Conservation (phyloP, 2,797 vertebrate species). For the Leuciscus waleckii region DNA sequence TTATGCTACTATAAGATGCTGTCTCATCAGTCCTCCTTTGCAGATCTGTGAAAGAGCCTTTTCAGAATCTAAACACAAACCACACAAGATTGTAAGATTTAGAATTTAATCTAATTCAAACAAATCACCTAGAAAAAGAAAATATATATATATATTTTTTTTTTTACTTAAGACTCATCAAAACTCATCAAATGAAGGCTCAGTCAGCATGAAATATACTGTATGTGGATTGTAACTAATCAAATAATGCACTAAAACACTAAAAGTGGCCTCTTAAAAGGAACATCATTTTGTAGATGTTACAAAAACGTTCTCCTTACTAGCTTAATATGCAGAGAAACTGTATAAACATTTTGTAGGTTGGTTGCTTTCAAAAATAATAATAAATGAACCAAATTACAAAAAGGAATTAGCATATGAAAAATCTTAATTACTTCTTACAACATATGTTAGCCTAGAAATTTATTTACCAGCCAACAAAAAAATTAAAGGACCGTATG, state of each 20-base stretch:
- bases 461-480: not conserved
- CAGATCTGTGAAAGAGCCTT: not conserved
- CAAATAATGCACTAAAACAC: not conserved
- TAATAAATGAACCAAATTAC: not conserved
- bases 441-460: not conserved
- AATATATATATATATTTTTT: no score
- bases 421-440: not conserved
- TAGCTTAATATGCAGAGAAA: not conserved
- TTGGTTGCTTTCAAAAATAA: not conserved
- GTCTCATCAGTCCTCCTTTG: not conserved
- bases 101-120: not conserved
- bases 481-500: no score
- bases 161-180: not conserved
- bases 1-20: not conserved
- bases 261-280: not conserved
- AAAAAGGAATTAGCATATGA: not conserved
- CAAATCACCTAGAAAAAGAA: not conserved
- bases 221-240: no score
- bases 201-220: not conserved
- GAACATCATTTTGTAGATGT: not conserved
- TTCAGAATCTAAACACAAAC: not conserved
- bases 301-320: not conserved
- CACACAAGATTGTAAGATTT: not conserved
- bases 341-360: not conserved
- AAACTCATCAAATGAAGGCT: not conserved